Conservation (phyloP, 2,888 invertebrate genomes). For the Mesochorus sp. region DNA sequence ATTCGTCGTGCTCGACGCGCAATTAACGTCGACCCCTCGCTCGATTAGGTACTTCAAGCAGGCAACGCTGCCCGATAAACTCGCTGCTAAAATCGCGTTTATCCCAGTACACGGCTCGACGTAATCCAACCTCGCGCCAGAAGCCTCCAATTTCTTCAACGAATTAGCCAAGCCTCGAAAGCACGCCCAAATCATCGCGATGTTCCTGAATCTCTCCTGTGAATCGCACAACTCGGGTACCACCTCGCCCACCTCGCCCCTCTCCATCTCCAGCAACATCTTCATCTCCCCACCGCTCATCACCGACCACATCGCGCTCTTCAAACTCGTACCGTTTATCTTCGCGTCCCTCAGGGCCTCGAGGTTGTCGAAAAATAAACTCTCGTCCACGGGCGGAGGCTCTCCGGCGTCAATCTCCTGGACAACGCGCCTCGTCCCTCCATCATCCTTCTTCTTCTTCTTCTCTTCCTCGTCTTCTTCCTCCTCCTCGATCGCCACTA, state of each 20-base stretch:
- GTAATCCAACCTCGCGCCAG: constrained; percentile 88
- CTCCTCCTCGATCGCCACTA: constrained; percentile 56
- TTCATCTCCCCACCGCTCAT: constrained; percentile 75
- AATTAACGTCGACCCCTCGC: constrained; percentile 88
- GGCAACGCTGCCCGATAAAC: constrained; percentile 89
- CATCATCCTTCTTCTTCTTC: constrained; percentile 42
- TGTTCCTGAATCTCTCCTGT: constrained; percentile 82
- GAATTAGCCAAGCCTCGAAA: constrained; percentile 89
- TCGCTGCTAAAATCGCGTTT: constrained; percentile 89
- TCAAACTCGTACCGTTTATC: constrained; percentile 72
- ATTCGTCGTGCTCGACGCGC: constrained; percentile 67
- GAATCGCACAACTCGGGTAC: constrained; percentile 52
- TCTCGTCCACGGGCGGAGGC: constrained; percentile 78
- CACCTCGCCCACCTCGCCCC: constrained; percentile 63
- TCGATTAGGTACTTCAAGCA: constrained; percentile 88
- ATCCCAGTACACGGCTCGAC: constrained; percentile 89
- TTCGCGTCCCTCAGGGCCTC: constrained; percentile 69
- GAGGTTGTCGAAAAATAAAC: constrained; percentile 79
- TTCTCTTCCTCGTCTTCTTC: constrained; percentile 35
- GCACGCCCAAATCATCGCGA: constrained; percentile 91
- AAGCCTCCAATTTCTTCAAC: constrained; percentile 86
- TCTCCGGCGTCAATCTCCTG: constrained; percentile 79
- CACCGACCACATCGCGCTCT: constrained; percentile 76
- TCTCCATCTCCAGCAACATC: constrained; percentile 74
- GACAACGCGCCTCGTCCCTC: too few relatives aligned